phyloP scores from a whole-genome alignment of 2,888 invertebrate genomes.

The Rotaria macrura region DNA sequence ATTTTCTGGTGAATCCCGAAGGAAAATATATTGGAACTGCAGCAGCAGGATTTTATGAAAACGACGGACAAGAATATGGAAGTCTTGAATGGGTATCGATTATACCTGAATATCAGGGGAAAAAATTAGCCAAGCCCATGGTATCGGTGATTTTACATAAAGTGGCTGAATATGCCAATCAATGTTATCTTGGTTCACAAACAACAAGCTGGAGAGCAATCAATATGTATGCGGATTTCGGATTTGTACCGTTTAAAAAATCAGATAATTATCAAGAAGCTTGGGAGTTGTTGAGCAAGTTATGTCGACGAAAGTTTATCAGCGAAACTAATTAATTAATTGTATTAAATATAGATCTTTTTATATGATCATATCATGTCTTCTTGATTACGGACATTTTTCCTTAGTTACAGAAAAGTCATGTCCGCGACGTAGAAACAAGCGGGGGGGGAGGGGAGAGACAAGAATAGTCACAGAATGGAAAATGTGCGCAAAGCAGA shows the following conservation, averaged over 20 bases:
- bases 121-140: neutral
- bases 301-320: neutral
- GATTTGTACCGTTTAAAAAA: neutral
- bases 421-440: too few relatives aligned
- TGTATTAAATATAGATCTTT: too few relatives aligned
- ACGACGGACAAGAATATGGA: neutral
- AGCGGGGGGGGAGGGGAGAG: too few relatives aligned
- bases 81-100: neutral
- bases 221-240: neutral
- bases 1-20: neutral
- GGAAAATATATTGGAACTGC: neutral
- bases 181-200: neutral
- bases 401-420: too few relatives aligned
- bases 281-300: neutral
- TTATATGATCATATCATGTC: too few relatives aligned
- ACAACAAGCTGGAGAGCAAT: neutral
- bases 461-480: too few relatives aligned
- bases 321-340: too few relatives aligned
- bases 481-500: too few relatives aligned
- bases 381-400: too few relatives aligned
- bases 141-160: neutral
- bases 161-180: neutral
- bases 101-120: neutral
- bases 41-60: neutral
- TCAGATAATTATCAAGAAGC: neutral